Conservation (phyloP, 2,797 vertebrate species). For the Emys orbicularis region DNA sequence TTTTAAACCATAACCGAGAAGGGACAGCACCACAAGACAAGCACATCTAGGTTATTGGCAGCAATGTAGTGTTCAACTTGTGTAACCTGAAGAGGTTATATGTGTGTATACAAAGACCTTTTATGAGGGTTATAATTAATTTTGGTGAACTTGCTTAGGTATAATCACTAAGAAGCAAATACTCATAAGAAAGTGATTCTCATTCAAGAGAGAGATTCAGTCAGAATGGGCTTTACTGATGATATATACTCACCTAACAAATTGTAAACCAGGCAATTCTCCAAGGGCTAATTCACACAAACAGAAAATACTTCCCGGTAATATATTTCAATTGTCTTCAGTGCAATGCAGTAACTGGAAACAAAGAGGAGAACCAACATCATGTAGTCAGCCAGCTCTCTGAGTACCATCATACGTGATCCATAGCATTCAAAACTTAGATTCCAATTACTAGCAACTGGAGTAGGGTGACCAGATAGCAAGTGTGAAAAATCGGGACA, state of each 20-base stretch:
- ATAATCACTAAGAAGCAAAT: not conserved
- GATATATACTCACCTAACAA: not conserved
- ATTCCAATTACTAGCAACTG: not conserved
- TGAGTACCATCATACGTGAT: not conserved
- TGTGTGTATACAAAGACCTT: not conserved
- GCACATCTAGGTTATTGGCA: not conserved
- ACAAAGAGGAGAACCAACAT: not conserved
- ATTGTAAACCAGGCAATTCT: not conserved
- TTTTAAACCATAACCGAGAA: not conserved
- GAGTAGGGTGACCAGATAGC: not conserved
- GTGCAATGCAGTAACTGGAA: not conserved
- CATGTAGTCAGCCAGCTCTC: not conserved
- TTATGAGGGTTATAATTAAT: not conserved
- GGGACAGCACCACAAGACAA: not conserved
- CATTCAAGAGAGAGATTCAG: not conserved
- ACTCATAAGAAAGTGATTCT: not conserved
- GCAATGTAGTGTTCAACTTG: not conserved
- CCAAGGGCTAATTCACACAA: not conserved
- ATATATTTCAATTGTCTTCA: not conserved
- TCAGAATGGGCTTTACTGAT: not conserved
- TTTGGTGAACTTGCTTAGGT: not conserved
- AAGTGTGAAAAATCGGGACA: no score
- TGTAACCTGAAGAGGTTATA: not conserved
- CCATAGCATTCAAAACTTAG: not conserved
- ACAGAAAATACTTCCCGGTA: not conserved